Conservation (phyloP, 2,888 invertebrate species). For the Agriotes lineatus region DNA sequence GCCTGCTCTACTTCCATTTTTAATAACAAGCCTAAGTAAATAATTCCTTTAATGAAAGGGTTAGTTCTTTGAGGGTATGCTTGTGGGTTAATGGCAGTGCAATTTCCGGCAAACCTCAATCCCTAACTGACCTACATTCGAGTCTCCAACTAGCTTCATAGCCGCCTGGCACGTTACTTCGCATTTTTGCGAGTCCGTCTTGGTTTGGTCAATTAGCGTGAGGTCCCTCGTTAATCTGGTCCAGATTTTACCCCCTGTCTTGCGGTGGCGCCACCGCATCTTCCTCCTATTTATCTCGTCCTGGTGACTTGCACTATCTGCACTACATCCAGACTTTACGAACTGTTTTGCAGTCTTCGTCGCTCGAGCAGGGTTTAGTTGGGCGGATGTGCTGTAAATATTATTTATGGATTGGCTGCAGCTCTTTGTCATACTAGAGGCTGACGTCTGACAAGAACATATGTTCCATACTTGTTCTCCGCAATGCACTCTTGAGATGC, state of each 20-base stretch:
- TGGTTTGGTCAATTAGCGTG: constrained; percentile 3
- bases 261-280: constrained; percentile 28
- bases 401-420: constrained; percentile 29
- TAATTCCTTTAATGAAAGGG: too few species aligned
- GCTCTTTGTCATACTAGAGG: neutral
- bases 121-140: too few species aligned
- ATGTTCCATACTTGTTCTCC: neutral
- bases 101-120: too few species aligned
- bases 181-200: neutral
- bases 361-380: constrained; percentile 19
- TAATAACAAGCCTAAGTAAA: too few species aligned
- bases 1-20: too few species aligned
- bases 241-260: constrained; percentile 24
- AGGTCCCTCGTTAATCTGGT: constrained; percentile 7
- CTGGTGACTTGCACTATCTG: constrained; percentile 31
- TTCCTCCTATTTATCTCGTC: constrained; percentile 28
- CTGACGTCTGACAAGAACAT: constrained; percentile 1
- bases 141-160: too few species aligned
- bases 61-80: too few species aligned
- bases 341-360: constrained; percentile 31
- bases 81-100: too few species aligned
- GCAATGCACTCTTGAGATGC: neutral
- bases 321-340: constrained; percentile 23
- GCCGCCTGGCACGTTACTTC: neutral
- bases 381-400: constrained; percentile 23